These are phyloP conservation scores for Stegana nigrithorax DNA, from an alignment of 2,888 invertebrate species.

Conservation along the genomic window DNA sequence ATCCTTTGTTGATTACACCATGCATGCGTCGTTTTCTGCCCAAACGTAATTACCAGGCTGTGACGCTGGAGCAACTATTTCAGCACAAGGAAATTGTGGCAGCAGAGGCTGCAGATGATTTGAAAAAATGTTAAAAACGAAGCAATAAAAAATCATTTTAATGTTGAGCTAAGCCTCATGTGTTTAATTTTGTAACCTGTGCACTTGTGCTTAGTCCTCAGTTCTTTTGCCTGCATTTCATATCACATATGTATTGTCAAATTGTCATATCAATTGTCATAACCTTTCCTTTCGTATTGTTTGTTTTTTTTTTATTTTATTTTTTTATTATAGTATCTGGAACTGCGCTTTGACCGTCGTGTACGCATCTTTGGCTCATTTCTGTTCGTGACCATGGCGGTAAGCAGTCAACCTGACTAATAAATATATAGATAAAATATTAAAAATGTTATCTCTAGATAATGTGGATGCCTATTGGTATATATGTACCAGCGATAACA, in stretches of 20 bases:
- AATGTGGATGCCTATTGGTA: conserved; percentile 66
- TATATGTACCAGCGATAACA: conserved; percentile 81
- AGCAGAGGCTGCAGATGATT: background rate
- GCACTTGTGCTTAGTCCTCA: background rate
- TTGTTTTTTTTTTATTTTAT: conserved; percentile 12
- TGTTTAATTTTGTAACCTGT: conserved; percentile 24
- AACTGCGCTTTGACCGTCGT: conserved; percentile 76
- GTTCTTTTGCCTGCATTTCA: background rate
- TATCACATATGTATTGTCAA: conserved; percentile 6
- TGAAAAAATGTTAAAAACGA: background rate
- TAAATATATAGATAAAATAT: background rate
- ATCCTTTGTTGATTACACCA: conserved; percentile 75
- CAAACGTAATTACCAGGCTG: conserved; percentile 37
- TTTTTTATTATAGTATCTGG: conserved; percentile 76
- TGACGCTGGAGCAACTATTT: conserved; percentile 45
- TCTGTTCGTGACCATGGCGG: conserved; percentile 76
- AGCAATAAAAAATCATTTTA: background rate
- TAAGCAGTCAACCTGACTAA: conserved; percentile 68
- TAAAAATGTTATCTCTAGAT: conserved; percentile 35
- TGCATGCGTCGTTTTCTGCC: conserved; percentile 72
- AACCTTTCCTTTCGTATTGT: too few relatives aligned
- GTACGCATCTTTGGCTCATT: conserved; percentile 78
- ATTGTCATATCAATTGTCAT: conserved; percentile 1
- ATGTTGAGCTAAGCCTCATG: too few relatives aligned
- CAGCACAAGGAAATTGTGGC: conserved; percentile 23